Evolutionary conservation across 2,113 vertebrate species (phyloP).

Genomic region (Rissa tridactyla): DNA sequence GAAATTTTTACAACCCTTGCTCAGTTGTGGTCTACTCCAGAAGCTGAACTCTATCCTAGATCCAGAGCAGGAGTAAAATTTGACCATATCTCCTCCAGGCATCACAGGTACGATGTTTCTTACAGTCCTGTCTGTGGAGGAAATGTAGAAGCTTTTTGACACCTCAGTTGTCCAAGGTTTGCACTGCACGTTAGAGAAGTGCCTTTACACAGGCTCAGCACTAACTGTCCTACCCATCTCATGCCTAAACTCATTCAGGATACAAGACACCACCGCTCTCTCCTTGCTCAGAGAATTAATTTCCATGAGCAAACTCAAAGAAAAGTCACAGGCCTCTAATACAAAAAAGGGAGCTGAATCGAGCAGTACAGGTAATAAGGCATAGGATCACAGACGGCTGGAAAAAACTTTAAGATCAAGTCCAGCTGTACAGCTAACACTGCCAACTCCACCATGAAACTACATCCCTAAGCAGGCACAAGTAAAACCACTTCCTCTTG

Average conservation of each 20-base stretch:
- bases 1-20: background rate
- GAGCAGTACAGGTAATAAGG: background rate
- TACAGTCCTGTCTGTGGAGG: background rate
- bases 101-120: background rate
- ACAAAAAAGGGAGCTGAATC: background rate
- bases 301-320: background rate
- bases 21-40: background rate
- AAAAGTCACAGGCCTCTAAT: background rate
- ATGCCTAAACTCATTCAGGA: background rate
- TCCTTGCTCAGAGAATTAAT: background rate
- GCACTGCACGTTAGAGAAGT: background rate
- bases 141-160: background rate
- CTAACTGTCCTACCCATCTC: background rate
- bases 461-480: background rate
- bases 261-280: background rate
- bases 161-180: background rate
- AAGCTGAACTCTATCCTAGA: background rate
- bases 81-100: background rate
- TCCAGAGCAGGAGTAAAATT: background rate
- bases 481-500: background rate
- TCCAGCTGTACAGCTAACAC: background rate
- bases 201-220: background rate
- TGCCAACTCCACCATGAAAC: background rate
- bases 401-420: background rate
- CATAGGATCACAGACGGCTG: background rate